Base-by-base conservation (phyloP, 2,888 invertebrate genomes). In the Arge pagana region DNA sequence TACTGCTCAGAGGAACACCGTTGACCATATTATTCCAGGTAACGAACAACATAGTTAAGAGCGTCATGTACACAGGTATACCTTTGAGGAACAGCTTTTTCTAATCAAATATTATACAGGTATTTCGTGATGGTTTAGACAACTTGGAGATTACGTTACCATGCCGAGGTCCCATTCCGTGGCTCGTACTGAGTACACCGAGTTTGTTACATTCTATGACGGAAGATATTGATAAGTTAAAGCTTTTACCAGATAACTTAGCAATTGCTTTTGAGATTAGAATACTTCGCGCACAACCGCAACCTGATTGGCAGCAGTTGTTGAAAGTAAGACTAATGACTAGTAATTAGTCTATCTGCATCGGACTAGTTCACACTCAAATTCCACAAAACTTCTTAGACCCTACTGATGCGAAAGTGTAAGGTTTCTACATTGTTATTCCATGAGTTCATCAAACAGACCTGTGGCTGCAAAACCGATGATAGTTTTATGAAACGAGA, bases 11-110 rank as follows among this genome's bases (percentile, higher is more conserved):
- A 54, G 91, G 90, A 0, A 85, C 88, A 8, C 86, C 90, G 0
- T 75, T 92, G 33, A 88, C 89, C 65, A 83, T 84, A 57, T 79
- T 92, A 28, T 85, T 88, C 70, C 91, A 92, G 82, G 91, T 89
- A 65, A 58, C 11, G 13, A 33, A 33, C n/a, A n/a, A 33, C 33
- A 4, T 10, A 16, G 10, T 8, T 10, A 4, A 10, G 18, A 4
- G 18, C 31, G 10, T 2, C 16, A 28, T n/a, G n/a, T n/a, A n/a
- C n/a, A n/a, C n/a, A n/a, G n/a, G n/a, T n/a, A n/a, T n/a, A n/a
- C n/a, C n/a, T 11, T 3, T 4, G 10, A 18, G 6, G 39, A 33
- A 33, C n/a, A 33, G 21, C 15, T 21, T 28, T 10, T 19, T 28
- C 39, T 35, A 16, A 15, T 4, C n/a, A n/a, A n/a, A n/a, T n/a